These are phyloP conservation scores for Nebria salina DNA, from an alignment of 2,888 invertebrate species.

Conservation along the genomic window DNA sequence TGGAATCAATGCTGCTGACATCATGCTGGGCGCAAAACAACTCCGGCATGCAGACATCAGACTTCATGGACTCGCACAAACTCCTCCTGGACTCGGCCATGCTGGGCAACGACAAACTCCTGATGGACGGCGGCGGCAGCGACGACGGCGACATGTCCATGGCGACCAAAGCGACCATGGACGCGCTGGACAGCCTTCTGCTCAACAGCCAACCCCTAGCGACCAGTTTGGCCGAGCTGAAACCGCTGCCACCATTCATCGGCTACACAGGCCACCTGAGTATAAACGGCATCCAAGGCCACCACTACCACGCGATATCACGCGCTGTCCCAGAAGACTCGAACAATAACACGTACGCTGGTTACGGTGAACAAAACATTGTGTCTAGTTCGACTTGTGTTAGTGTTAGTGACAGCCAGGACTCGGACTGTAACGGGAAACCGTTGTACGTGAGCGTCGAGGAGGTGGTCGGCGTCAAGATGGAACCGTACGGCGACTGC, in stretches of 20 bases:
- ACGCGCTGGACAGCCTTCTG: slow-evolving; percentile 76
- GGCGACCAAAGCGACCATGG: slow-evolving; percentile 64
- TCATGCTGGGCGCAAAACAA: slow-evolving; percentile 74
- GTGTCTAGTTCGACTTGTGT: slow-evolving; percentile 79
- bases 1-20: slow-evolving; percentile 77
- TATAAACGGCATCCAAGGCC: slow-evolving; percentile 88
- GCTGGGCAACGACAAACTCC: slow-evolving; percentile 62
- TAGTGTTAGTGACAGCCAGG: slow-evolving; percentile 66
- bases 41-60: slow-evolving; percentile 63
- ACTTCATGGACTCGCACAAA: slow-evolving; percentile 68
- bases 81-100: slow-evolving; percentile 68
- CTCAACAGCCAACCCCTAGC: slow-evolving; percentile 67
- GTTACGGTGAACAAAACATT: slow-evolving; percentile 72
- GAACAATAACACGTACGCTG: slow-evolving; percentile 68
- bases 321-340: slow-evolving; percentile 79
- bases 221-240: slow-evolving; percentile 81
- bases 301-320: slow-evolving; percentile 87
- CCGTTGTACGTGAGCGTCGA: slow-evolving; percentile 64
- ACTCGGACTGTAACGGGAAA: slow-evolving; percentile 64
- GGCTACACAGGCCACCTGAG: slow-evolving; percentile 86
- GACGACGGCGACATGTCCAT: slow-evolving; percentile 63
- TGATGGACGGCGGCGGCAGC: slow-evolving; percentile 57
- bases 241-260: slow-evolving; percentile 86
- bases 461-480: slow-evolving; percentile 61
- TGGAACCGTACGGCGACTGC: slow-evolving; percentile 62